These are phyloP conservation scores for Chorisops tibialis DNA, from an alignment of 2,888 invertebrate species.

Conservation along the genomic window DNA sequence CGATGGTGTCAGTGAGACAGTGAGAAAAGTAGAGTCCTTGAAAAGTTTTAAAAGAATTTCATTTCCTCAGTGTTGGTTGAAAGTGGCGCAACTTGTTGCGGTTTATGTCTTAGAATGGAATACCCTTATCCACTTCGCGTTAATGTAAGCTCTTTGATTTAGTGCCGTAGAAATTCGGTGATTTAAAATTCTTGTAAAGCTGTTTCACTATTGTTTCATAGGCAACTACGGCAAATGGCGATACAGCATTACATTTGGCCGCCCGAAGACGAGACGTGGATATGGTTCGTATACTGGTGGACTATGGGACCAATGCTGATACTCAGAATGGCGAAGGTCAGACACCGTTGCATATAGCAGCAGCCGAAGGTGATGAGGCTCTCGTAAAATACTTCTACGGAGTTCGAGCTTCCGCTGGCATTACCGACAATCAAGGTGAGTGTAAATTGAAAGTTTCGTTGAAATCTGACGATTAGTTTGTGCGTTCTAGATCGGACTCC, in stretches of 20 bases:
- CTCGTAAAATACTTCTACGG: conserved; percentile 94
- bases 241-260: conserved; percentile 92
- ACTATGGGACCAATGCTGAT: conserved; percentile 89
- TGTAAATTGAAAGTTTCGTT: background rate
- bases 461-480: background rate
- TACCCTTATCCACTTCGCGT: too few species aligned
- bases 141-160: background rate
- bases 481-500: conserved; percentile 79
- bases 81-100: too few species aligned
- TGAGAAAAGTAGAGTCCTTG: too few species aligned
- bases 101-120: too few species aligned
- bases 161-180: background rate
- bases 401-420: conserved; percentile 89
- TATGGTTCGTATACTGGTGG: conserved; percentile 86
- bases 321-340: conserved; percentile 91
- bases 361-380: conserved; percentile 92
- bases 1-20: too few species aligned
- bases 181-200: background rate
- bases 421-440: conserved; percentile 85
- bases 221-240: conserved; percentile 80
- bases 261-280: conserved; percentile 90
- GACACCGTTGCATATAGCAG: conserved; percentile 92
- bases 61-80: too few species aligned
- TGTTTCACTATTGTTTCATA: conserved; percentile 38
- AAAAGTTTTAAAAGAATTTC: too few species aligned